Base-by-base conservation (phyloP, 2,113 vertebrate genomes). In the Dinomys branickii region DNA sequence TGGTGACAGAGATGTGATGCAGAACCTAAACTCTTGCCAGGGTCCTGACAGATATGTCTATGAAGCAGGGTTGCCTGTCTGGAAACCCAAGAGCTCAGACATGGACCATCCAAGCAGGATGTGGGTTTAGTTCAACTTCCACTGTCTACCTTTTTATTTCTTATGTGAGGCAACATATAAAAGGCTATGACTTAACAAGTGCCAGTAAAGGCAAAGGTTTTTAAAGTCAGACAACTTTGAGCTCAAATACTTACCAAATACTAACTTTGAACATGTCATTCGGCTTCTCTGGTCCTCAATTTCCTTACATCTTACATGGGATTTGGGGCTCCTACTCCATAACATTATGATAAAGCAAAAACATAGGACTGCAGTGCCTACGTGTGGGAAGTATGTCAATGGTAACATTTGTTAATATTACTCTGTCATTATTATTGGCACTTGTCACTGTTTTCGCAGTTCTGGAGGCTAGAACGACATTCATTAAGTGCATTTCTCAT, bases 211-310 rank as follows among this genome's bases (percentile, higher is more conserved):
- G 17, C 19, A 84, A 80, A 38, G 33, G 3, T 7, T 83, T 88
- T 88, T 71, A 44, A 85, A 78, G 14, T 69, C 83, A 83, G 24
- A 83, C 17, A 93, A 92, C 90, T 67, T 67, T 80, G 16, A 87
- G 30, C 67, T 75, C 11, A 41, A 86, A 63, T 26, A 5, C 7
- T 63, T 69, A 47, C 28, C 28, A 12, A 30, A 24, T 7, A 44
- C 17, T 50, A 84, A 89, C 20, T 6, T 56, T 84, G 33, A 75
- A 22, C 33, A 85, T 93, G 50, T 75, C 11, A 41, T 44, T 77
- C 59, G 50, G 30, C 19, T 28, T 92, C 52, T 77, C 58, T 82
- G 54, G 5, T 69, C 38, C 22, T 69, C 20, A 11, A 19, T 90
- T 56, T 71, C 22, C 22, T 97, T 28, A 19, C 30, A 2, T 30